These are phyloP conservation scores for Drosophila nigritarsus DNA, from an alignment of 2,888 invertebrate genomes.

Conservation along the genomic window DNA sequence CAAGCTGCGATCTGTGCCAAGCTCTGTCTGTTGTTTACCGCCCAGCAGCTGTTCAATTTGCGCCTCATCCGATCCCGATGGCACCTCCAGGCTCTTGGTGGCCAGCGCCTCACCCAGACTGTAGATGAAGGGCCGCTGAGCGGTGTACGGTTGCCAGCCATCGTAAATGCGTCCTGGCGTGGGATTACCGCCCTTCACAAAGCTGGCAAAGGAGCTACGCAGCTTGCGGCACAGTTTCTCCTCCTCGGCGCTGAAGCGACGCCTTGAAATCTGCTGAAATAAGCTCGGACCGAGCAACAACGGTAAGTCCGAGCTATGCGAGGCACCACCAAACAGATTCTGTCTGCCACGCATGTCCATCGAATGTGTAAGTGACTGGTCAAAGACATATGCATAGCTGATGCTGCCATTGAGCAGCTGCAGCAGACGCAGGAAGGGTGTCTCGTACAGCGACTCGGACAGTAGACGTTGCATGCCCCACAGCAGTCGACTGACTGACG, in stretches of 20 bases:
- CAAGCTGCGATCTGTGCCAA: slow-evolving; percentile 49
- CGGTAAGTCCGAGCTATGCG: slow-evolving; percentile 89
- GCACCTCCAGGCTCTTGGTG: slow-evolving; percentile 30
- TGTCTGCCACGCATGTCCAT: slow-evolving; percentile 85
- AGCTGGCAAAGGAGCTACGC: slow-evolving; percentile 86
- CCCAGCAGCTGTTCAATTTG: slow-evolving; percentile 80
- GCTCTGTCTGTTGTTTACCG: slow-evolving; percentile 37
- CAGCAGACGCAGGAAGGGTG: slow-evolving; percentile 82
- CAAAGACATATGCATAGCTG: slow-evolving; percentile 83
- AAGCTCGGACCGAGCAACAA: slow-evolving; percentile 89
- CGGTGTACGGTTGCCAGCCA: slow-evolving; percentile 88
- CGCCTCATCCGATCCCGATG: slow-evolving; percentile 62
- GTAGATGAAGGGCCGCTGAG: slow-evolving; percentile 81
- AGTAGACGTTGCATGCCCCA: slow-evolving; percentile 83
- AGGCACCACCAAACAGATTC: slow-evolving; percentile 86
- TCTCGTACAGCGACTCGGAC: slow-evolving; percentile 83
- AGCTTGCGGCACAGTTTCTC: slow-evolving; percentile 86
- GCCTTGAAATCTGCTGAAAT: slow-evolving; percentile 88
- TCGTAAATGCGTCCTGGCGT: slow-evolving; percentile 86
- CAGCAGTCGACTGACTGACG: slow-evolving; percentile 73
- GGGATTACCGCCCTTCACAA: slow-evolving; percentile 87
- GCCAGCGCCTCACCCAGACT: slow-evolving; percentile 75
- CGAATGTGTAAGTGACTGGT: slow-evolving; percentile 82
- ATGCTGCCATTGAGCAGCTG: slow-evolving; percentile 64
- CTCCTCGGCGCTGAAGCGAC: slow-evolving; percentile 87